These are phyloP conservation scores for Pimpla rufipes DNA, from an alignment of 2,888 invertebrate species.

Conservation along the genomic window DNA sequence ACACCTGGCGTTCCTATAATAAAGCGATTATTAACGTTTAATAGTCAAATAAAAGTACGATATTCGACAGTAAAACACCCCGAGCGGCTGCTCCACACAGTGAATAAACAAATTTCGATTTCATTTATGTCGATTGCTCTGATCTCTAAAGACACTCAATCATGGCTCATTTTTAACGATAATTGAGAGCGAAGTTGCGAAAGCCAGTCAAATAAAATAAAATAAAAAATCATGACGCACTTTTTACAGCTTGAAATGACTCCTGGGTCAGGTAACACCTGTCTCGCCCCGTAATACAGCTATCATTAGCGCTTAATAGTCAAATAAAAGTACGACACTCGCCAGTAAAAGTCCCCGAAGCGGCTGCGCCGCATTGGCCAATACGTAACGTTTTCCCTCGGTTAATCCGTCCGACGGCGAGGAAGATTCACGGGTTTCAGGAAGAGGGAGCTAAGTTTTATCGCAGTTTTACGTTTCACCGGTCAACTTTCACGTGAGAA, in stretches of 20 bases:
- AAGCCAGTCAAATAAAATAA: too few relatives aligned
- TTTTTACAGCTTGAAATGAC: neutral
- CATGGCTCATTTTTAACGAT: neutral
- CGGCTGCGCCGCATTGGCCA: neutral
- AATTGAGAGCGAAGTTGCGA: neutral
- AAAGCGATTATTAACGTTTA: neutral
- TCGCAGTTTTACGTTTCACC: conserved; percentile 22
- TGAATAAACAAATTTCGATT: too few relatives aligned
- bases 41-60: neutral
- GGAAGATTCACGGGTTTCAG: conserved; percentile 31
- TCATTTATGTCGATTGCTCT: too few relatives aligned
- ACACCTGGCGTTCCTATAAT: neutral
- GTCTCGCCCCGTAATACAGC: neutral
- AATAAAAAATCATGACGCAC: neutral
- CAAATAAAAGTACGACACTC: neutral
- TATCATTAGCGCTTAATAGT: neutral
- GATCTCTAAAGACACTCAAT: too few relatives aligned
- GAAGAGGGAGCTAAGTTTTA: conserved; percentile 4
- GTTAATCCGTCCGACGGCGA: neutral
- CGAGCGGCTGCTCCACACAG: neutral
- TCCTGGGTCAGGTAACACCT: neutral
- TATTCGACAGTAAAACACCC: neutral
- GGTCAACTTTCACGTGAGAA: conserved; percentile 55
- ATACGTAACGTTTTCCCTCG: conserved; percentile 3
- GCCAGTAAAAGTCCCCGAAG: neutral